Evolutionary conservation across 2,113 vertebrate genomes (phyloP).

Genomic region (Zosterops borbonicus): DNA sequence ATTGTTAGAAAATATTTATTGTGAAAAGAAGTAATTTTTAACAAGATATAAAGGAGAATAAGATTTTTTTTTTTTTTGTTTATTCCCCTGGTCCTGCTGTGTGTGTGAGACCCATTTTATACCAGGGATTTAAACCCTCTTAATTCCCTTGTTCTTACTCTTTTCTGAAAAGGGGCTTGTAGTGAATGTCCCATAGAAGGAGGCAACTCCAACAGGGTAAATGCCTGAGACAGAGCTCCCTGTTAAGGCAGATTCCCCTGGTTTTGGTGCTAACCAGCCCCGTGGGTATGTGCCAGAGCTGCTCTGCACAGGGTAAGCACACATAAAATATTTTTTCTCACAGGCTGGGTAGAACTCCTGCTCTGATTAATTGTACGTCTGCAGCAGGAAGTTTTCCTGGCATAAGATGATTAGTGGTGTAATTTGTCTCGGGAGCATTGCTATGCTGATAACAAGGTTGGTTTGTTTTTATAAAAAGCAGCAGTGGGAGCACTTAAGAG

Average conservation of each 20-base stretch:
- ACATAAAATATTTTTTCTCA: neutral
- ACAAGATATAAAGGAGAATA: neutral
- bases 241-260: neutral
- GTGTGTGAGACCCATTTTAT: neutral
- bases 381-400: slow-evolving; percentile 12
- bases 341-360: neutral
- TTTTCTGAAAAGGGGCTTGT: neutral
- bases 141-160: neutral
- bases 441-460: slow-evolving; percentile 26
- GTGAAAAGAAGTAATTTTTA: neutral
- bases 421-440: slow-evolving; percentile 30
- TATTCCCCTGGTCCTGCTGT: neutral
- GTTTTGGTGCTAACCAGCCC: neutral
- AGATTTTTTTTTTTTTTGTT: neutral
- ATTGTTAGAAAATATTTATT: neutral
- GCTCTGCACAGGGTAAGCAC: neutral
- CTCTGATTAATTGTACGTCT: neutral
- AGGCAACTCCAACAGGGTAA: neutral
- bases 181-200: neutral
- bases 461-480: slow-evolving; percentile 6
- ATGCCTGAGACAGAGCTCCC: neutral
- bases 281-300: neutral
- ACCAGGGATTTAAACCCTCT: neutral
- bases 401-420: neutral
- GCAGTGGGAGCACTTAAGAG: neutral